Evolutionary conservation across 2,797 vertebrate species (phyloP).

Genomic region (Scolopax rusticola): DNA sequence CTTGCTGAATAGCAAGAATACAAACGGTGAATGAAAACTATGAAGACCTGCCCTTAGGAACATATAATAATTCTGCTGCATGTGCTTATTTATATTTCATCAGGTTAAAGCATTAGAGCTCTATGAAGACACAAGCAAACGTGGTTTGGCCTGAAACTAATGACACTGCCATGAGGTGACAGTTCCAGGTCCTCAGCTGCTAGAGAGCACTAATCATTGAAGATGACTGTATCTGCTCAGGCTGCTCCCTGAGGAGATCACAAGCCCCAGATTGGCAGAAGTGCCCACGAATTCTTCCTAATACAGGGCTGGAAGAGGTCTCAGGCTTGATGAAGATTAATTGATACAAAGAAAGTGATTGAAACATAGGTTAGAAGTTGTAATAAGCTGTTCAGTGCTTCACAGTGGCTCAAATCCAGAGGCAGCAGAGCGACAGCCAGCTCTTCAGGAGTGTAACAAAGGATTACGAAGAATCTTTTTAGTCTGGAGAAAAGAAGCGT

Average conservation of each 20-base stretch:
- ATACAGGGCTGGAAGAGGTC: not conserved
- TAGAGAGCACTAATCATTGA: not conserved
- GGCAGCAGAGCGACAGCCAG: accelerated
- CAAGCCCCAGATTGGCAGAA: not conserved
- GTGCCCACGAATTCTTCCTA: not conserved
- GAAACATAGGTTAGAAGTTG: not conserved
- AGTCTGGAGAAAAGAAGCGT: not conserved
- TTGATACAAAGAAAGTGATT: not conserved
- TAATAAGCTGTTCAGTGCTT: not conserved
- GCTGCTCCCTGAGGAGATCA: accelerated
- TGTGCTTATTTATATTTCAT: not conserved
- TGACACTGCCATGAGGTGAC: not conserved
- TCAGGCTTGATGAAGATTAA: not conserved
- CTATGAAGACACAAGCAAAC: not conserved
- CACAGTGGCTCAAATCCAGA: not conserved
- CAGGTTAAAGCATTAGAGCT: not conserved
- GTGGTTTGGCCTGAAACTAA: not conserved
- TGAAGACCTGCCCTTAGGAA: not conserved
- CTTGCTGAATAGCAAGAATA: not conserved
- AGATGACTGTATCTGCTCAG: not conserved
- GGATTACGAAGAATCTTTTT: too few species aligned
- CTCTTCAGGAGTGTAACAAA: accelerated
- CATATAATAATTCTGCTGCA: not conserved
- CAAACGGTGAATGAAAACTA: not conserved
- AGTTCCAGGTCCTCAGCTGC: not conserved